These are phyloP conservation scores for Drosophila acutilabella DNA, from an alignment of 2,888 invertebrate genomes.

Conservation along the genomic window DNA sequence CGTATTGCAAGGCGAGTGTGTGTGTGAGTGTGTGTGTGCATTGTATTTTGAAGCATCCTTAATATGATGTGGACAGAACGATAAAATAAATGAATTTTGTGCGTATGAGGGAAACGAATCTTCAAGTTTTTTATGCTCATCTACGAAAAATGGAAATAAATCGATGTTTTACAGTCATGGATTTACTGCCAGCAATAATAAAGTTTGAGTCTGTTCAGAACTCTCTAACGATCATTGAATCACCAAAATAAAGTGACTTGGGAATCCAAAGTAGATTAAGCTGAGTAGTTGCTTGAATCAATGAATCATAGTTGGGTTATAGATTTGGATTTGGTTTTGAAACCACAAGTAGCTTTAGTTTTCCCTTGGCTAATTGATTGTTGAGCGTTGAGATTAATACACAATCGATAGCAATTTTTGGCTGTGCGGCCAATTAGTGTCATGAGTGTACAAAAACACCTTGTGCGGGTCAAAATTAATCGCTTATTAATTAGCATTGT, in stretches of 20 bases:
- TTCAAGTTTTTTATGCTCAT: constrained; percentile 5
- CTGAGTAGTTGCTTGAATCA: neutral
- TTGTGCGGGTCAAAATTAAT: constrained; percentile 63
- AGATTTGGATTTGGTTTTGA: neutral
- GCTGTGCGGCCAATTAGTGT: constrained; percentile 56
- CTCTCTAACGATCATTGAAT: neutral
- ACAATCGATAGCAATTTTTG: constrained; percentile 13
- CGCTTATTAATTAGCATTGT: constrained; percentile 68
- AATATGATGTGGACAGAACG: constrained; percentile 29
- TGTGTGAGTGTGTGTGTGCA: constrained; percentile 1
- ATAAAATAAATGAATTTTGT: constrained; percentile 25
- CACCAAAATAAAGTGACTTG: neutral
- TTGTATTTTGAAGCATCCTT: constrained; percentile 22
- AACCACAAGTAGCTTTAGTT: neutral
- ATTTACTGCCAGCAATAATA: constrained; percentile 9
- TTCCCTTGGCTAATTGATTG: constrained; percentile 31
- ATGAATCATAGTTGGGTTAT: neutral
- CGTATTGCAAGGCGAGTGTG: constrained; percentile 22
- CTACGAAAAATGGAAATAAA: constrained; percentile 4
- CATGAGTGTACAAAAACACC: constrained; percentile 63
- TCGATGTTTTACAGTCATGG: neutral
- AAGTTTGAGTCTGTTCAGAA: neutral
- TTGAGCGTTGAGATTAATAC: constrained; percentile 20
- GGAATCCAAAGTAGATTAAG: neutral
- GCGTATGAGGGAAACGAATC: constrained; percentile 1